Evolutionary conservation across 2,113 vertebrate genomes (phyloP).

Genomic region (Aphyosemion australe): DNA sequence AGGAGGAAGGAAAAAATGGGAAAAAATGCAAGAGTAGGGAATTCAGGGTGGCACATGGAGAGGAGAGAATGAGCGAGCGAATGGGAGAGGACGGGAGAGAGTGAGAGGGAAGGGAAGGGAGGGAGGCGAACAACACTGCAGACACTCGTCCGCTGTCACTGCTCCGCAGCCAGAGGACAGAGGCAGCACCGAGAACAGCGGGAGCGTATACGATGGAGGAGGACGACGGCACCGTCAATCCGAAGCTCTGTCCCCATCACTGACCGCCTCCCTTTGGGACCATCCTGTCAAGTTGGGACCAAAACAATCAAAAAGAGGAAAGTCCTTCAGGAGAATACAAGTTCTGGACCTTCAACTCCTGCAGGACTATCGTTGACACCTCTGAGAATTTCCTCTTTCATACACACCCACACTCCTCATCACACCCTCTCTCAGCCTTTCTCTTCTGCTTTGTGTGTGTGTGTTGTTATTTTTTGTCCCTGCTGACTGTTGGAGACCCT

Average conservation of each 20-base stretch:
- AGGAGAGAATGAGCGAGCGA: constrained; percentile 49
- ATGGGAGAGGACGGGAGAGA: constrained; percentile 40
- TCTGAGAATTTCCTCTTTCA: constrained; percentile 10
- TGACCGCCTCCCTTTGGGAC: constrained; percentile 57
- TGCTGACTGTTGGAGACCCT: constrained; percentile 33
- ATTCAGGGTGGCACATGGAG: constrained; percentile 21
- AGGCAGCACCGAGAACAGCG: constrained; percentile 61
- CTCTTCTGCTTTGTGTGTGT: constrained; percentile 19
- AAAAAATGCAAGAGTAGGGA: constrained; percentile 21
- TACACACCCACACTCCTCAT: constrained; percentile 17
- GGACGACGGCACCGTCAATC: constrained; percentile 49
- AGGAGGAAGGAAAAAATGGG: constrained; percentile 4
- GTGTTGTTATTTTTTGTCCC: constrained; percentile 9
- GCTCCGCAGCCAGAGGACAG: constrained; percentile 77
- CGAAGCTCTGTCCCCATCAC: constrained; percentile 43
- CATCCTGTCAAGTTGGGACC: constrained; percentile 49
- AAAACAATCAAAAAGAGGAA: constrained; percentile 4
- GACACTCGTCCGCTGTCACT: constrained; percentile 74
- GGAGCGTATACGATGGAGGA: constrained; percentile 64
- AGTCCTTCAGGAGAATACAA: constrained; percentile 54
- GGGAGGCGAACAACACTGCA: constrained; percentile 73
- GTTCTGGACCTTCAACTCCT: constrained; percentile 48
- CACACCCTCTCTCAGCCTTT: constrained; percentile 16
- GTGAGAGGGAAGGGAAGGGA: constrained; percentile 43
- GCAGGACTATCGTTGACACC: constrained; percentile 33